phyloP scores from a whole-genome alignment of 2,888 invertebrate genomes.

The Agriopis leucophaearia region DNA sequence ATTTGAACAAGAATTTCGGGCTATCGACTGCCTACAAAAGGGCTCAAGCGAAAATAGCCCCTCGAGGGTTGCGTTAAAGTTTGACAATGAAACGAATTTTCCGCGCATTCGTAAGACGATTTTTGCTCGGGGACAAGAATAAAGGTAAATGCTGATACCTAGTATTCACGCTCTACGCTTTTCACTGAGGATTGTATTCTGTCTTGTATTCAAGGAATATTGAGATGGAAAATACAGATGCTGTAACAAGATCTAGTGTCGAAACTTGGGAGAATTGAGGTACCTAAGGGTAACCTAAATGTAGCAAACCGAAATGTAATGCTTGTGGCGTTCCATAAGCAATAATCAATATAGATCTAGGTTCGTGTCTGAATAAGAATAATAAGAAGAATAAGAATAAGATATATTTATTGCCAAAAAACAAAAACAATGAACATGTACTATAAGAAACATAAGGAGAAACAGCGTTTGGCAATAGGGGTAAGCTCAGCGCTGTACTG shows the following conservation, averaged over 20 bases:
- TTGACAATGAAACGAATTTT: conserved; percentile 52
- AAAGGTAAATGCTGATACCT: conserved; percentile 48
- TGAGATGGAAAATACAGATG: conserved; percentile 8
- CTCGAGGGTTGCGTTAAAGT: conserved; percentile 51
- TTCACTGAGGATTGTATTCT: conserved; percentile 17
- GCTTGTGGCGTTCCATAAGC: too few species aligned
- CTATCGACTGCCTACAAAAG: conserved; percentile 53
- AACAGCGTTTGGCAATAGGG: too few species aligned
- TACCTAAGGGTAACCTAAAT: not conserved
- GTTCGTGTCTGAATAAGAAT: too few species aligned
- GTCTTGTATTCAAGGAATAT: conserved; percentile 5
- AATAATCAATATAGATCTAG: too few species aligned
- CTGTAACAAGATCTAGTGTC: conserved; percentile 5
- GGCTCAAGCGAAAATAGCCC: conserved; percentile 61
- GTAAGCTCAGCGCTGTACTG: too few species aligned
- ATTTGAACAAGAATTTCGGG: conserved; percentile 71
- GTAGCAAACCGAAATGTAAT: too few species aligned
- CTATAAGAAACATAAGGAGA: too few species aligned
- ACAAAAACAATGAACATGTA: too few species aligned
- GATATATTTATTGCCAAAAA: too few species aligned
- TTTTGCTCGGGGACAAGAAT: conserved; percentile 54
- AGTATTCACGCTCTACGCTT: conserved; percentile 21
- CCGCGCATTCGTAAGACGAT: conserved; percentile 53
- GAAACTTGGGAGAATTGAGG: not conserved
- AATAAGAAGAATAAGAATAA: too few species aligned